Evolutionary conservation across 1,140 invertebrate genomes (phyloP), one percentile per base, ranked within the genome.

Genomic region (Zaprionus tsacasi): DNA sequence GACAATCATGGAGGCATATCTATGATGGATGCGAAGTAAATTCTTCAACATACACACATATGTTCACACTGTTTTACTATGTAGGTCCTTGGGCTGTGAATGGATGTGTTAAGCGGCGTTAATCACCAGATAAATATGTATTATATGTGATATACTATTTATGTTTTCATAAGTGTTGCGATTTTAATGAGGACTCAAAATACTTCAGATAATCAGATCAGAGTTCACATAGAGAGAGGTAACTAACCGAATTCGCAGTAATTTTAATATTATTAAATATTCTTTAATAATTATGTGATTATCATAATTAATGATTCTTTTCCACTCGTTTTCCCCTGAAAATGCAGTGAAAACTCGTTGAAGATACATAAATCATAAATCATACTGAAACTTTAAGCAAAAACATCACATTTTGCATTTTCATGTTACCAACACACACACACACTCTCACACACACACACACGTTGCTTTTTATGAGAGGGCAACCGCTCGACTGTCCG

Each of bases 1-100:
- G 76, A 58, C 81, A 80, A 83, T 87, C 79, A 87, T 81, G 76
- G 71, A 67, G 64, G 67, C 73, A 80, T 79, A 67, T 78, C 73
- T 79, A 71, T 82, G 56, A 78, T 85, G 66, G 70, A 79, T 71
- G 75, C 33, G 76, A 67, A 65, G 27, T 30, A 79, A 82, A 82
- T 38, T 59, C 35, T 68, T 71, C 50, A 25, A 40, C 35, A 33
- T 52, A 15, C 30, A 10, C 13, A 38, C 38, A 35, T 40, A 30
- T 54, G 7, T 52, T 27, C 25, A 12, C 25, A 12, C 33, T 13
- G 10, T 17, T 60, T 10, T 25, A 48, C 17, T 56, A 48, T 60
- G 25, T 43, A 56, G 33, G 63, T 76, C 59, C 45, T 35, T 56
- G 11, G 56, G 56, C 57, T 40, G n/a, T 15, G 25, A 30, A 57